Evolutionary conservation across 35 echinoderm and acorn worm genomes (phyloP).

Genomic region (Patiria miniata): DNA sequence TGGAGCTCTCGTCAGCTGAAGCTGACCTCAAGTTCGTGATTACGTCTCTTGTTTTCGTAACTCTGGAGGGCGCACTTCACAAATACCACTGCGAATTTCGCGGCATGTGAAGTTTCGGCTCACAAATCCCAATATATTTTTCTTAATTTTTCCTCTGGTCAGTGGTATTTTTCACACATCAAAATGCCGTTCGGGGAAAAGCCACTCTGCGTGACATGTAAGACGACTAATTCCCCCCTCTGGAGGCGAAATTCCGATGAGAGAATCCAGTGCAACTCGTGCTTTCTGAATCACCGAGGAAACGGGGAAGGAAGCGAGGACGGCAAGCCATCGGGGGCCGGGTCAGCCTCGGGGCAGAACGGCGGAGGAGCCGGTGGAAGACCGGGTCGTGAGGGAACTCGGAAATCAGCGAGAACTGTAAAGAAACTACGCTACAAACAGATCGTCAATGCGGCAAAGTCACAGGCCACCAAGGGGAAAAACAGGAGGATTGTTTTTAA

Average conservation of each 20-base stretch:
- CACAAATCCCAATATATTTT: too few species aligned
- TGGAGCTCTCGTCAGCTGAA: too few species aligned
- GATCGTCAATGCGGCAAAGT: constrained; percentile 54
- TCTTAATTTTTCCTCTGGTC: too few species aligned
- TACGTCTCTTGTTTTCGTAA: too few species aligned
- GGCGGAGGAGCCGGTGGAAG: constrained; percentile 46
- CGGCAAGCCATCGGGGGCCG: background rate
- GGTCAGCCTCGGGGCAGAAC: constrained; percentile 27
- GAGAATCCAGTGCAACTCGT: constrained; percentile 78
- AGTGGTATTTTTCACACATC: background rate
- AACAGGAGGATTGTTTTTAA: constrained; percentile 94
- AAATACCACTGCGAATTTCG: too few species aligned
- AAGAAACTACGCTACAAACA: constrained; percentile 70
- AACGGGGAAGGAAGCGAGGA: constrained; percentile 31
- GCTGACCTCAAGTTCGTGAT: too few species aligned
- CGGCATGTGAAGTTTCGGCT: too few species aligned
- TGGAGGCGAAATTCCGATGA: constrained; percentile 72
- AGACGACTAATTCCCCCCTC: constrained; percentile 72
- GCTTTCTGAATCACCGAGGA: constrained; percentile 54
- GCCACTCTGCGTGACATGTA: constrained; percentile 77
- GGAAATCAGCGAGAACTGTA: constrained; percentile 54
- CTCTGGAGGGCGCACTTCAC: too few species aligned
- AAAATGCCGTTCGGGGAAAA: constrained; percentile 75
- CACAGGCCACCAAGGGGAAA: constrained; percentile 88
- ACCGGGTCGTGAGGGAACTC: constrained; percentile 51